Base-by-base conservation (phyloP, 2,888 invertebrate species). In the Esperia sulphurella region DNA sequence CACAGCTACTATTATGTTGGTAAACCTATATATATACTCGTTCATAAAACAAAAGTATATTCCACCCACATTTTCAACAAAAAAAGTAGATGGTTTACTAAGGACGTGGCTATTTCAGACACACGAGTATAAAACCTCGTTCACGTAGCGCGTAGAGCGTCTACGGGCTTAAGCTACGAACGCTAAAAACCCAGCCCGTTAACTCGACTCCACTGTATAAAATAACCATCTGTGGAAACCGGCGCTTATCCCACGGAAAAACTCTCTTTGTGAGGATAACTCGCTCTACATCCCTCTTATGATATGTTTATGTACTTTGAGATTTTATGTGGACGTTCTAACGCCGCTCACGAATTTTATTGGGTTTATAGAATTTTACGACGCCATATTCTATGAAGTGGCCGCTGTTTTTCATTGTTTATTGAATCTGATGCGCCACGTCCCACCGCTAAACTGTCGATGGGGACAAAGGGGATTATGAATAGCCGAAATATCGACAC, bases 231-330 rank as follows among this genome's bases (percentile, higher is more conserved):
- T 83, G 79, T 61, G 79, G 66, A 78, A 83, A 84, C 79, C 80
- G 70, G 66, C 75, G 79, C 70, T 84, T 81, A 87, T 86, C 86
- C 87, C 77, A 65, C 65, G 72, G 75, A 82, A 81, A 87, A 86
- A 86, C 78, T 79, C 81, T 78, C 84, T 83, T 86, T 88, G 84
- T 84, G 83, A 70, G 81, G 76, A 83, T 83, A 85, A 82, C 85
- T 82, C 79, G 79, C 69, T 79, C 76, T 76, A 78, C 75, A 82
- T 77, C 84, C 83, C 83, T 78, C 86, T 88, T 88, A 89, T 87
- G 87, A 88, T 88, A 89, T 88, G 89, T 89, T 88, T 89, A 88
- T 87, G 88, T 88, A 87, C 87, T 87, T 84, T 82, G 74, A 79
- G 87, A 87, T 88, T 88, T 89, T 88, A 89, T 88, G 87, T 80